These are phyloP conservation scores for Tethya wilhelma DNA, from an alignment of 37 sponge, comb jelly and placozoan genomes.

Conservation along the genomic window DNA sequence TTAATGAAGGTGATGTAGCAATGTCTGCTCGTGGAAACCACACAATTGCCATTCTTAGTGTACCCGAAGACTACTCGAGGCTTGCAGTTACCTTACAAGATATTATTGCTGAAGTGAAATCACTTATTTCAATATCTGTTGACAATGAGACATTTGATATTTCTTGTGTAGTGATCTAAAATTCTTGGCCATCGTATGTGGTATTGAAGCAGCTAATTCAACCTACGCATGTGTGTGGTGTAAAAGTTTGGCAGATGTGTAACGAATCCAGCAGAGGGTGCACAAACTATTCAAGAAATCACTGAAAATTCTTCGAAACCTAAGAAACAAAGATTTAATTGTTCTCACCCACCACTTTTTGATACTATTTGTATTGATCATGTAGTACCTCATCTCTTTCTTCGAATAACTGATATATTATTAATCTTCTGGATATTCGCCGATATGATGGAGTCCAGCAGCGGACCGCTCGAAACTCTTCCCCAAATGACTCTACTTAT, in stretches of 20 bases:
- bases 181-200: background rate
- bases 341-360: background rate
- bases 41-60: background rate
- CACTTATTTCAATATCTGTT: background rate
- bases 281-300: background rate
- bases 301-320: background rate
- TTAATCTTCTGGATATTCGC: background rate
- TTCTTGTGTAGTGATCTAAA: background rate
- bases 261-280: background rate
- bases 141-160: background rate
- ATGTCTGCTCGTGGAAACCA: background rate
- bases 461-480: background rate
- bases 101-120: background rate
- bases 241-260: background rate
- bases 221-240: background rate
- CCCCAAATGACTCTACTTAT: background rate
- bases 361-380: background rate
- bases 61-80: background rate
- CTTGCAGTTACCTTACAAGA: background rate
- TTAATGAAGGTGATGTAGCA: background rate
- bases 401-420: background rate
- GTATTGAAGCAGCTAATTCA: background rate
- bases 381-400: background rate
- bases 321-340: background rate
- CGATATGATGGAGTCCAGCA: background rate